phyloP scores from a whole-genome alignment of 2,113 vertebrate species.

The Mesitornis unicolor region DNA sequence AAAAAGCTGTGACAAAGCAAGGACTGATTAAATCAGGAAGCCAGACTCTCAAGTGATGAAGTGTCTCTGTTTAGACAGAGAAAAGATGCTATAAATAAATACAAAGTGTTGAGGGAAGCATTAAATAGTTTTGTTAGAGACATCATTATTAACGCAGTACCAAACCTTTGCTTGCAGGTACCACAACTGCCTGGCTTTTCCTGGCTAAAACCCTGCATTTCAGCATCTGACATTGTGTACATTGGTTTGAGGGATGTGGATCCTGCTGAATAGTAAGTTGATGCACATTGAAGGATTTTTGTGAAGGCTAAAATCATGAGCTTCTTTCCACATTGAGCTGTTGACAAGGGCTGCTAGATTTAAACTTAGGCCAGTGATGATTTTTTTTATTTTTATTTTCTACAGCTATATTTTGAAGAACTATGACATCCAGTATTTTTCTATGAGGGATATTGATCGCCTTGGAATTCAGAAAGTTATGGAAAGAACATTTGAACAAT shows the following conservation, averaged over 20 bases:
- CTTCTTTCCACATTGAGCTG: neutral
- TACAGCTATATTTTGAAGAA: conserved; percentile 92
- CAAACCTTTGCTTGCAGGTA: conserved; percentile 73
- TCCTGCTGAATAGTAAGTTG: conserved; percentile 90
- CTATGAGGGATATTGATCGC: conserved; percentile 94
- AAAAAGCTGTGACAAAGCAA: neutral
- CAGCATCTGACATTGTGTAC: conserved; percentile 87
- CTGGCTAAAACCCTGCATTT: conserved; percentile 91
- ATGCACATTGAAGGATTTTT: neutral
- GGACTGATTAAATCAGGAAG: neutral
- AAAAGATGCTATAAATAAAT: neutral
- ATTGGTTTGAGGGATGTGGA: conserved; percentile 94
- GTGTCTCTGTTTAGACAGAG: neutral
- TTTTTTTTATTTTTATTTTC: neutral
- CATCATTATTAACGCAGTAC: neutral
- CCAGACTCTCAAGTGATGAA: neutral
- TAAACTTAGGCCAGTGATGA: neutral
- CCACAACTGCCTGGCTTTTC: conserved; percentile 91
- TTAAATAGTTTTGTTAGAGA: neutral
- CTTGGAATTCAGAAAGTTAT: conserved; percentile 96
- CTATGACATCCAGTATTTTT: conserved; percentile 92
- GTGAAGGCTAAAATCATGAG: neutral
- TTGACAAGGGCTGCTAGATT: neutral
- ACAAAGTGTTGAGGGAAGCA: neutral
- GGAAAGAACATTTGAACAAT: conserved; percentile 91